Evolutionary conservation across 2,113 vertebrate genomes (phyloP), one percentile per base, ranked within the genome.

Genomic region (Circaetus cinerascens): DNA sequence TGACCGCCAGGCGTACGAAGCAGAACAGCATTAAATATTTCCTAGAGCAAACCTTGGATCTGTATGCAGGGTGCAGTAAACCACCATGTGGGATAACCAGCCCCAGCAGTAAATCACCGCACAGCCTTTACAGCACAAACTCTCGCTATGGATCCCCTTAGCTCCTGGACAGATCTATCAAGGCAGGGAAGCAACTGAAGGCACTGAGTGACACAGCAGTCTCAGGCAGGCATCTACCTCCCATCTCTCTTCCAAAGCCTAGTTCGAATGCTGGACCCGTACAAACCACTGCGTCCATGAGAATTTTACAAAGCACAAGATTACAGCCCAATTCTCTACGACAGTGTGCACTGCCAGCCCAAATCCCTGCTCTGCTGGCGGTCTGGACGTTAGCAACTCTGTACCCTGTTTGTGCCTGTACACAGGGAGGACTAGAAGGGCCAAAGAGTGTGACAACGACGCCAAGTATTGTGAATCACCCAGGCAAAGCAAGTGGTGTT

Each of bases 91-190:
- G 43, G 34, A 57, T 15, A 75, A 55, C 40, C 66, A 90, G 48
- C 46, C 21, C 6, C 9, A 10, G 80, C 50, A 88, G n/a, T 62
- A 48, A 53, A 53, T 21, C 75, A 45, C 41, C 0, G 2, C 1
- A 0, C 30, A 48, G 71, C 2, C 2, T 21, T 76, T 27, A 20
- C 13, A 59, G 38, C 43, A 41, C 68, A 30, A 45, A 36, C 56
- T 25, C 38, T 32, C 4, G 0, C 36, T 16, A 0, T 1, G 34
- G 29, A 67, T 55, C 48, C 43, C 1, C 0, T 43, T 7, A 32
- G 17, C 68, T 86, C 51, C 60, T 9, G 8, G 6, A 32, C 45
- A 43, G 29, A 5, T 9, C 53, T 30, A 7, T 1, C 59, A 29
- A 48, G 38, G 59, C 32, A 64, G 23, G 23, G 7, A 46, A 62